Base-by-base conservation (phyloP, 2,113 vertebrate genomes). In the Hyperoodon ampullatus region DNA sequence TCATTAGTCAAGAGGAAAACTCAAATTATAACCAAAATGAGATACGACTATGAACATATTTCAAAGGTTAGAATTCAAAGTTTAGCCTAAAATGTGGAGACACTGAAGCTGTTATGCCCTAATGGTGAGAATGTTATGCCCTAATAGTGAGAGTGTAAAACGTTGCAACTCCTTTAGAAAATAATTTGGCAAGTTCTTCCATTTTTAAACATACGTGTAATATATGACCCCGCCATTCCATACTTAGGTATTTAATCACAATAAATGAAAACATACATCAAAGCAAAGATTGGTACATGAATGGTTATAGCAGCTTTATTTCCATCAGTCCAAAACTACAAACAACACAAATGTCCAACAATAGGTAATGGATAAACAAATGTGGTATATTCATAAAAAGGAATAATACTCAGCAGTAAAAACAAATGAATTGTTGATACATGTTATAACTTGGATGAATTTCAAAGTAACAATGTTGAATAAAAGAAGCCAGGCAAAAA, bases 31-130 rank as follows among this genome's bases (percentile, higher is more conserved):
- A 47, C 4, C 47, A 75, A 6, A 21, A 58, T 58, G 1, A 93
- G 13, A 19, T 53, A 58, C 9, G 21, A 72, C 8, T 65, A 80
- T 4, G 39, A 6, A 78, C 6, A 28, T 19, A 88, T 33, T 72
- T 60, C 13, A 53, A 85, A 60, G 0, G 8, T 4, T 91, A n/a
- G 66, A 71, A n/a, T 91, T 42, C 33, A 30, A 74, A 84, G 0
- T 39, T 3, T 88, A 92, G 21, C 3, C 42, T 11, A 71, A 15
- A 30, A 47, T 74, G 14, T 47, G 21, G 5, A 74, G 1, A 28
- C 55, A 47, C 7, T 90, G 5, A 4, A 39, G 16, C 2, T 55
- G 11, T 47, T 30, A 18, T 18, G 0, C 5, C 42, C 0, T n/a
- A 8, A 5, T 72, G 9, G 8, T 65, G 12, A 33, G 5, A 47